These are phyloP conservation scores for Podarcis muralis DNA, from an alignment of 2,113 vertebrate species.

Conservation along the genomic window DNA sequence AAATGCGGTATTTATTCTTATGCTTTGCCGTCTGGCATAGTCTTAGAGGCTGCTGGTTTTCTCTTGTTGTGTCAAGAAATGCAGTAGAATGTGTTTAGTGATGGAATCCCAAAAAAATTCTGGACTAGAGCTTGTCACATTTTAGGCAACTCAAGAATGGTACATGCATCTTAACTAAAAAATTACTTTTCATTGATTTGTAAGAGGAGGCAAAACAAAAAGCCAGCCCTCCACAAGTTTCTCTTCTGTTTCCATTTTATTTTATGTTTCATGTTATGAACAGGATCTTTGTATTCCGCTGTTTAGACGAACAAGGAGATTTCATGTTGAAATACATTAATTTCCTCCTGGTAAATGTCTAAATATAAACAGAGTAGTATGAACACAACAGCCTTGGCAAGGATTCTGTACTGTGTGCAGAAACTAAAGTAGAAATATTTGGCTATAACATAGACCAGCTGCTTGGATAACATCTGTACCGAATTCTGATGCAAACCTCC, in stretches of 20 bases:
- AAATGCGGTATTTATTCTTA: slow-evolving; percentile 82
- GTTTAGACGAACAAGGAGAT: slow-evolving; percentile 57
- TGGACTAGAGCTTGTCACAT: slow-evolving; percentile 67
- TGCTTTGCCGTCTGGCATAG: slow-evolving; percentile 78
- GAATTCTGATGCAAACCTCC: background rate
- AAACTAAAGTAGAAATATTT: background rate
- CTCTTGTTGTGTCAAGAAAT: slow-evolving; percentile 67
- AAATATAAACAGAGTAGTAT: background rate
- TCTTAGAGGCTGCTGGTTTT: slow-evolving; percentile 69
- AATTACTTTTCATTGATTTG: slow-evolving; percentile 40
- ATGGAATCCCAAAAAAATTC: slow-evolving; percentile 68
- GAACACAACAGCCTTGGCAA: background rate
- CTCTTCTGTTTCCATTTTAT: slow-evolving; percentile 47
- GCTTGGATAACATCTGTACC: background rate
- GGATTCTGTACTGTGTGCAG: background rate
- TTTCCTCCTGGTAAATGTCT: slow-evolving; percentile 20
- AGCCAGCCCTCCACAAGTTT: slow-evolving; percentile 45
- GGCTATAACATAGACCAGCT: background rate
- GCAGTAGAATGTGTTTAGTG: slow-evolving; percentile 66
- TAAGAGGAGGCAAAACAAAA: slow-evolving; percentile 51
- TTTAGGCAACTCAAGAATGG: slow-evolving; percentile 47
- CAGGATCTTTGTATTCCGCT: slow-evolving; percentile 50
- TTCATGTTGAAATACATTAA: slow-evolving; percentile 41
- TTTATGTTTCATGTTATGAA: slow-evolving; percentile 56
- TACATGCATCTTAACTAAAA: slow-evolving; percentile 14